Percentiles rank a stretch among this genome's conserved stretches.
phyloP scores from a whole-genome alignment of 2,888 invertebrate genomes.

The Sturmia bella region DNA sequence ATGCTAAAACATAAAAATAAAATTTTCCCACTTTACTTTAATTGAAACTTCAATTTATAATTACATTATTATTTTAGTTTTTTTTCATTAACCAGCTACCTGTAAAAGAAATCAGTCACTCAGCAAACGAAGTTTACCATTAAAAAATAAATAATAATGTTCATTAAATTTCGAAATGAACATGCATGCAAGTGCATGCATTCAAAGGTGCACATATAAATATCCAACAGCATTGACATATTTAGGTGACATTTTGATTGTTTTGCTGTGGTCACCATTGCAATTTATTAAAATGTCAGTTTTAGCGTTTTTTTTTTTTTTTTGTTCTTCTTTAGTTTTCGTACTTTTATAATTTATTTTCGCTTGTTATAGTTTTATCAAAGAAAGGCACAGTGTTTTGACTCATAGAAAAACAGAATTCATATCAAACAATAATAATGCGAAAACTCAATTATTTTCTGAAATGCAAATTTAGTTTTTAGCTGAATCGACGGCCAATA shows the following conservation, averaged over 20 bases:
- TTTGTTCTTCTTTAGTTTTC: background rate
- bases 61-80: background rate
- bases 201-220: background rate
- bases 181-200: background rate
- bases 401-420: too few species aligned
- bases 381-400: background rate
- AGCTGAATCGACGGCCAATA: too few species aligned
- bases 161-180: background rate
- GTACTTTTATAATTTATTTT: background rate
- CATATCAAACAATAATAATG: too few species aligned
- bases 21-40: background rate
- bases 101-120: background rate
- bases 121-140: background rate
- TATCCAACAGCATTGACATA: conserved; percentile 56
- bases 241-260: conserved; percentile 68
- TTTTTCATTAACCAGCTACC: background rate
- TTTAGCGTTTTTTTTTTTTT: conserved; percentile 37
- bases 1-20: background rate
- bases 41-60: background rate
- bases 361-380: background rate
- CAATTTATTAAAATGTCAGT: conserved; percentile 71
- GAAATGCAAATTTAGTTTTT: too few species aligned
- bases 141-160: background rate
- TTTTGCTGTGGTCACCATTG: conserved; percentile 60
- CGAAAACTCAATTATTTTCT: too few species aligned